phyloP scores from a whole-genome alignment of 2,113 vertebrate genomes.

The Forbesichthys agassizii region DNA sequence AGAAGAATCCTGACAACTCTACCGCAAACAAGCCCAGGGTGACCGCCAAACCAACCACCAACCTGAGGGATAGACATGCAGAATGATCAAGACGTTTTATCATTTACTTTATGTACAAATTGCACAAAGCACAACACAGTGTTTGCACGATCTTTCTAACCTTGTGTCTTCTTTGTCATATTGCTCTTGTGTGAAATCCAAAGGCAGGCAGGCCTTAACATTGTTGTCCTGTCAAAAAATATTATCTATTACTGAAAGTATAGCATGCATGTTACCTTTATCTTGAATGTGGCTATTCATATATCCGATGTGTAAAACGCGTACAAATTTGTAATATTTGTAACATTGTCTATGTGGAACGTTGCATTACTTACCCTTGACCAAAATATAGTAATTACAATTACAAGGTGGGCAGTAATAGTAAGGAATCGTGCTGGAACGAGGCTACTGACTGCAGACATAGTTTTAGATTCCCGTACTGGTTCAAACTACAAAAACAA shows the following conservation, averaged over 20 bases:
- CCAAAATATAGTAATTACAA: slow-evolving; percentile 90
- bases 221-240: slow-evolving; percentile 80
- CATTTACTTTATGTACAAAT: neutral
- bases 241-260: neutral
- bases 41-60: slow-evolving; percentile 82
- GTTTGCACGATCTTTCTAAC: slow-evolving; percentile 64
- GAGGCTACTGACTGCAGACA: slow-evolving; percentile 79
- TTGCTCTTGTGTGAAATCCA: slow-evolving; percentile 79
- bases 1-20: slow-evolving; percentile 85
- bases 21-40: slow-evolving; percentile 84
- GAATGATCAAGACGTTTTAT: neutral
- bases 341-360: neutral
- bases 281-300: no score
- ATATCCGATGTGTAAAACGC: neutral
- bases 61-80: slow-evolving; percentile 63
- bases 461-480: slow-evolving; percentile 31
- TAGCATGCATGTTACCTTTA: no score
- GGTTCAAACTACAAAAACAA: no score
- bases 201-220: slow-evolving; percentile 81
- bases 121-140: neutral
- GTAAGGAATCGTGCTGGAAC: slow-evolving; percentile 87
- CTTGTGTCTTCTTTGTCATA: slow-evolving; percentile 77
- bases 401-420: slow-evolving; percentile 83
- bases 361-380: slow-evolving; percentile 78
- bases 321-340: no score